These are phyloP conservation scores for Lamprologus tigripictilis DNA, from an alignment of 2,113 vertebrate genomes.

Conservation along the genomic window DNA sequence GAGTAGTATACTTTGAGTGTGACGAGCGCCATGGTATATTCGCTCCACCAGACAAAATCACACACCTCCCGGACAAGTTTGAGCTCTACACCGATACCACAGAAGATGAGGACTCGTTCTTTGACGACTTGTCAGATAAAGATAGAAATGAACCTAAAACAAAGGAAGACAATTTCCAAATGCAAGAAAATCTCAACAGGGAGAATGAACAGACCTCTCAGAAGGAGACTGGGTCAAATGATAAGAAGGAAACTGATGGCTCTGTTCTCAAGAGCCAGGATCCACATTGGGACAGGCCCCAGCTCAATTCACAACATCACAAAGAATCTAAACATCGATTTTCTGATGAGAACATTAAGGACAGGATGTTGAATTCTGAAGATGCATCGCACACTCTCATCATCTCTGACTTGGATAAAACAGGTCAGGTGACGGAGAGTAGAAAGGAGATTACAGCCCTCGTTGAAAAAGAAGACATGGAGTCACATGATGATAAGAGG, in stretches of 20 bases:
- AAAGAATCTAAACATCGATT: conserved; percentile 7
- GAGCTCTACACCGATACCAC: conserved; percentile 64
- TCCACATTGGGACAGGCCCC: neutral
- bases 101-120: conserved; percentile 78
- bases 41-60: conserved; percentile 88
- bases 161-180: neutral
- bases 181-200: neutral
- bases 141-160: conserved; percentile 14
- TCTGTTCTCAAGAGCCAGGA: neutral
- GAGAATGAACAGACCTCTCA: conserved; percentile 40
- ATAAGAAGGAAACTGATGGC: conserved; percentile 34
- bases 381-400: conserved; percentile 8
- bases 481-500: conserved; percentile 56
- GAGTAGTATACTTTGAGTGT: conserved; percentile 83
- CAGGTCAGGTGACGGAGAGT: neutral
- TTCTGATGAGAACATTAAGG: conserved; percentile 20
- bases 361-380: conserved; percentile 46
- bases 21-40: conserved; percentile 86
- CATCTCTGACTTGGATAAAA: conserved; percentile 37
- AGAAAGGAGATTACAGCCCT: conserved; percentile 60
- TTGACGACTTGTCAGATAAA: conserved; percentile 66
- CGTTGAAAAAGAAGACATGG: conserved; percentile 70
- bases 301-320: neutral
- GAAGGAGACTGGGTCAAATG: conserved; percentile 24
- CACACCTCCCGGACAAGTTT: conserved; percentile 72